These are phyloP conservation scores for Drosophila mojavensis DNA, from an alignment of 1,140 invertebrate species.

Conservation along the genomic window DNA sequence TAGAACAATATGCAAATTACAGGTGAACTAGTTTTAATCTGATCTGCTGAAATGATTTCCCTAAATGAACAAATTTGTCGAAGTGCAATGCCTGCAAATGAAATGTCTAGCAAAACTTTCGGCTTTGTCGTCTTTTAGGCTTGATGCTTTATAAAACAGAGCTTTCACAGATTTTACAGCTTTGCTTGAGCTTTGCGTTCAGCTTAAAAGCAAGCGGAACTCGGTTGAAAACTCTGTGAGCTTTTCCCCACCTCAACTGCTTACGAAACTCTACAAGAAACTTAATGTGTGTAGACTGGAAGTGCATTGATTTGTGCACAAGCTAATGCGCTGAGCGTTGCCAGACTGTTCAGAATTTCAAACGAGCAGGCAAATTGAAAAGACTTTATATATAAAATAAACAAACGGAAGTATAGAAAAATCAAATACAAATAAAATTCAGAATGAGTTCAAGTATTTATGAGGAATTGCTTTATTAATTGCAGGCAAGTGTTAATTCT, in stretches of 20 bases:
- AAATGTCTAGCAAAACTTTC: too few relatives aligned
- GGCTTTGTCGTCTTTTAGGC: background rate
- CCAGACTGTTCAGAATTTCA: conserved; percentile 4
- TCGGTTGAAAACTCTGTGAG: background rate
- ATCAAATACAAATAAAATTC: too few relatives aligned
- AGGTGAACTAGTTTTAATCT: too few relatives aligned
- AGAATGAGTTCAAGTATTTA: too few relatives aligned
- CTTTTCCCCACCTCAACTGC: background rate
- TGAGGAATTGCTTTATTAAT: too few relatives aligned
- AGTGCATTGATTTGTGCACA: background rate
- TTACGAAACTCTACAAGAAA: background rate
- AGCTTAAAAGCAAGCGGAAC: background rate
- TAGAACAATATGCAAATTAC: too few relatives aligned
- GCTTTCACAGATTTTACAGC: background rate
- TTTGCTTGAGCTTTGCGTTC: background rate
- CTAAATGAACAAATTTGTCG: too few relatives aligned
- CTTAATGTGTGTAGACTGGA: conserved; percentile 29
- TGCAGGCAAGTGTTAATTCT: background rate
- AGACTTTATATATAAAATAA: too few relatives aligned
- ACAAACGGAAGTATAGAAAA: too few relatives aligned
- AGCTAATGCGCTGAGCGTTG: background rate
- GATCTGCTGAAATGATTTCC: background rate
- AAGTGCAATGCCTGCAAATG: too few relatives aligned
- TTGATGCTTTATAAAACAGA: too few relatives aligned
- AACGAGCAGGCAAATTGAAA: background rate